Conservation (phyloP, 2,888 invertebrate genomes). For the Pyrochroa serraticornis region DNA sequence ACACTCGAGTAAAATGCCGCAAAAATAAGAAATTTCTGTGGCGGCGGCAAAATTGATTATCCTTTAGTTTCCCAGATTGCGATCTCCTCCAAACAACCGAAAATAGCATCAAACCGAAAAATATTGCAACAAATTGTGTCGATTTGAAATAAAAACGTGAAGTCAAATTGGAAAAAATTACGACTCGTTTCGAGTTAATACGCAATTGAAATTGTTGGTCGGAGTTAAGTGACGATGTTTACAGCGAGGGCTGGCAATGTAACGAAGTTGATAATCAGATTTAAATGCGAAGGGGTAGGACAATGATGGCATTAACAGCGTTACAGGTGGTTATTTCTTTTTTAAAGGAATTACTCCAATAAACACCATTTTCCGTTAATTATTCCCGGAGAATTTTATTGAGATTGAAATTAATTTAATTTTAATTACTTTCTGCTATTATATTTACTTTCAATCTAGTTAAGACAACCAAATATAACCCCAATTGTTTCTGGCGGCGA, state of each 20-base stretch:
- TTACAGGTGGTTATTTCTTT: conserved; percentile 37
- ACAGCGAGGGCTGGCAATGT: conserved; percentile 30
- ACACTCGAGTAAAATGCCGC: conserved; percentile 19
- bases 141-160: conserved; percentile 7
- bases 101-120: conserved; percentile 12
- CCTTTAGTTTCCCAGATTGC: conserved; percentile 19
- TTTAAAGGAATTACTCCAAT: conserved; percentile 32
- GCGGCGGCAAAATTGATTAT: conserved; percentile 22
- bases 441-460: conserved; percentile 24
- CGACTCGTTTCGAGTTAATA: conserved; percentile 13
- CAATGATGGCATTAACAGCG: conserved; percentile 29
- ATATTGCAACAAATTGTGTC: conserved; percentile 15
- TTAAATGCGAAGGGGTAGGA: conserved; percentile 34
- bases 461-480: conserved; percentile 4
- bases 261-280: conserved; percentile 36
- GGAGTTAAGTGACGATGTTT: conserved; percentile 29
- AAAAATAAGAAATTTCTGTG: conserved; percentile 22
- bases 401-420: conserved; percentile 24
- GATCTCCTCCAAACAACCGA: conserved; percentile 14
- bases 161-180: conserved; percentile 12
- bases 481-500: too few species aligned
- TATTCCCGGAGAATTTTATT: conserved; percentile 28
- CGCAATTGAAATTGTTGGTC: conserved; percentile 12
- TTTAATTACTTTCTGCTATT: conserved; percentile 20
- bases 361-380: conserved; percentile 30